These are phyloP conservation scores for Bombus superbus DNA, from an alignment of 1,140 invertebrate species.

Conservation along the genomic window DNA sequence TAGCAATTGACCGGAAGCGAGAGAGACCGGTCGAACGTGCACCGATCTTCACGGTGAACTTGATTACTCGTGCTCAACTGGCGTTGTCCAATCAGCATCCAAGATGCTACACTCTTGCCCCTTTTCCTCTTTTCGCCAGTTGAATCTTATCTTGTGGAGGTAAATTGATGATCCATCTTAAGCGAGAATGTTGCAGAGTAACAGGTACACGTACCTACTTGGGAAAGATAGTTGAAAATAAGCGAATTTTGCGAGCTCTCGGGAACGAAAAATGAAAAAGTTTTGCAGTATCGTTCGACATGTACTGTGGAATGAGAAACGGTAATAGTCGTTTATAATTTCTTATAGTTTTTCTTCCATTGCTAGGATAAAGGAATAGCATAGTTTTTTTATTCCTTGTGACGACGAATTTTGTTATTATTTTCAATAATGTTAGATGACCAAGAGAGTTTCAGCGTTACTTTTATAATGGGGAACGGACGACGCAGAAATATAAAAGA, in stretches of 20 bases:
- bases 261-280: not conserved
- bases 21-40: conserved; percentile 35
- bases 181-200: not conserved
- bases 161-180: not conserved
- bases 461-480: too few species aligned
- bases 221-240: not conserved
- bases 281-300: too few species aligned
- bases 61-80: conserved; percentile 25
- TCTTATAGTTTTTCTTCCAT: too few species aligned
- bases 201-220: not conserved
- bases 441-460: too few species aligned
- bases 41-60: conserved; percentile 27
- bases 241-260: not conserved
- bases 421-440: too few species aligned
- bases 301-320: too few species aligned
- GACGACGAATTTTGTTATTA: too few species aligned
- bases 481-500: too few species aligned
- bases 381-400: too few species aligned
- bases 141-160: not conserved
- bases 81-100: conserved; percentile 25
- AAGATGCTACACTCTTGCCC: too few species aligned
- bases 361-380: too few species aligned
- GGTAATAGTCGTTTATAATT: too few species aligned
- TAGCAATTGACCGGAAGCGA: conserved; percentile 36
- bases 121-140: not conserved